Percentiles rank a stretch among this genome's conserved stretches.
These are phyloP conservation scores for Probosciger aterrimus DNA, from an alignment of 2,113 vertebrate species.

Conservation along the genomic window DNA sequence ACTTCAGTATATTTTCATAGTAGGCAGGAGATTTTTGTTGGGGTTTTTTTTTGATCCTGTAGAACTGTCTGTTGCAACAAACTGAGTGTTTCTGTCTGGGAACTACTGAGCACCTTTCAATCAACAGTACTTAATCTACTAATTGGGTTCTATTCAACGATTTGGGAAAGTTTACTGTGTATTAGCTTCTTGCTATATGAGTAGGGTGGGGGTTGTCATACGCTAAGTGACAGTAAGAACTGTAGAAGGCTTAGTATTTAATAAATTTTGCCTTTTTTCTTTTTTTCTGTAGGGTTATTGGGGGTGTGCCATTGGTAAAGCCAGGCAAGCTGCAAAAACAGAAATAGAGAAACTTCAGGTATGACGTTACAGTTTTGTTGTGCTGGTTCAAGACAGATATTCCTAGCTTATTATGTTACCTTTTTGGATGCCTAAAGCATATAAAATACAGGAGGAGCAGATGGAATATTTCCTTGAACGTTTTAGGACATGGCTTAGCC, in stretches of 20 bases:
- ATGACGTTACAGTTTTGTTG: neutral
- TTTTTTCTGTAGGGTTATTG: conserved; percentile 86
- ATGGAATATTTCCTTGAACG: neutral
- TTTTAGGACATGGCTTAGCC: neutral
- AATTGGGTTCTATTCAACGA: neutral
- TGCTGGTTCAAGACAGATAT: neutral
- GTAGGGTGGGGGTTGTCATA: neutral
- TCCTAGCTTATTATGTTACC: neutral
- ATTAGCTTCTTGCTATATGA: neutral
- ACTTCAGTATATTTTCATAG: neutral
- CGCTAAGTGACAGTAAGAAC: neutral
- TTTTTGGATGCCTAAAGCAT: neutral
- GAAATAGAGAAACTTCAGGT: conserved; percentile 99
- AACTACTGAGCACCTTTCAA: neutral
- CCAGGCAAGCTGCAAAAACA: conserved; percentile 98
- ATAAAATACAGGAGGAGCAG: neutral
- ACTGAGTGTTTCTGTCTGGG: neutral
- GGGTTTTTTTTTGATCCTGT: neutral
- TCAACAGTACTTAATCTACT: neutral
- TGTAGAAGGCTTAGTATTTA: neutral
- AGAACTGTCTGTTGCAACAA: neutral
- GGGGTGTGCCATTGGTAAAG: conserved; percentile 98
- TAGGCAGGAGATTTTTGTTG: neutral
- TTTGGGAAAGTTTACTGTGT: neutral
- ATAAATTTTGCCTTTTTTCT: neutral